Conservation (phyloP, 2,797 vertebrate species). For the Hephaestus fuliginosus region DNA sequence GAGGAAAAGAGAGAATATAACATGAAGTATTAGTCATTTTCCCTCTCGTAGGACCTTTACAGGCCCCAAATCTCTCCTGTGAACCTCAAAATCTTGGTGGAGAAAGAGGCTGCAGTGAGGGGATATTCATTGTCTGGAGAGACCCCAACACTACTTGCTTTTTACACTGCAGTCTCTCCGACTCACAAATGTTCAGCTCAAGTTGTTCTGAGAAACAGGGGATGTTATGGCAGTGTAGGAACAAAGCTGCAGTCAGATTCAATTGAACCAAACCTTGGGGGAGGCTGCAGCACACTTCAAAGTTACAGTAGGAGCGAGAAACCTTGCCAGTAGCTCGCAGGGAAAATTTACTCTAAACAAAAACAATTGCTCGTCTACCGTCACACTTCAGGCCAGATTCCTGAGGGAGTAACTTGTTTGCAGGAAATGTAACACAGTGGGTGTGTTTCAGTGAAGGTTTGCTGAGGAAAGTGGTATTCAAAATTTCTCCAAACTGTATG, state of each 20-base stretch:
- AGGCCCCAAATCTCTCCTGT: slow-evolving; percentile 35
- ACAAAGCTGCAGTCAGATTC: slow-evolving; percentile 64
- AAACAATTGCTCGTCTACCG: slow-evolving; percentile 58
- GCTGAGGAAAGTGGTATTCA: slow-evolving; percentile 9
- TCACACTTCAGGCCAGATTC: slow-evolving; percentile 54
- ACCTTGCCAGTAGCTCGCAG: slow-evolving; percentile 59
- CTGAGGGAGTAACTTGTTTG: slow-evolving; percentile 56
- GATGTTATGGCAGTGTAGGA: slow-evolving; percentile 39
- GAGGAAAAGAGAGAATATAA: slow-evolving; percentile 37
- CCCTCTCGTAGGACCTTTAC: slow-evolving; percentile 25
- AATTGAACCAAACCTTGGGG: slow-evolving; percentile 59
- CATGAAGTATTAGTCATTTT: slow-evolving; percentile 44
- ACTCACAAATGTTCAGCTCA: slow-evolving; percentile 51
- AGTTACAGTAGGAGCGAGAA: slow-evolving; percentile 53
- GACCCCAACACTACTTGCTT: slow-evolving; percentile 34
- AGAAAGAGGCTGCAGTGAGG: slow-evolving; percentile 15
- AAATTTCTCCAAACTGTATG: slow-evolving; percentile 15
- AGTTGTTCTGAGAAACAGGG: slow-evolving; percentile 43
- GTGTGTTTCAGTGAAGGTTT: slow-evolving; percentile 41
- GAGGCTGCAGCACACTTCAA: slow-evolving; percentile 68
- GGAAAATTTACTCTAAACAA: slow-evolving; percentile 70
- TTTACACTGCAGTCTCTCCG: slow-evolving; percentile 46
- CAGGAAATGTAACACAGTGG: slow-evolving; percentile 43
- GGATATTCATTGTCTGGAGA: slow-evolving; percentile 49
- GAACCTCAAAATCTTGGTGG: slow-evolving; percentile 27